These are phyloP conservation scores for Clytia hemisphaerica DNA, from an alignment of 30 jellyfish, hydroid and myxozoan species.

Conservation along the genomic window DNA sequence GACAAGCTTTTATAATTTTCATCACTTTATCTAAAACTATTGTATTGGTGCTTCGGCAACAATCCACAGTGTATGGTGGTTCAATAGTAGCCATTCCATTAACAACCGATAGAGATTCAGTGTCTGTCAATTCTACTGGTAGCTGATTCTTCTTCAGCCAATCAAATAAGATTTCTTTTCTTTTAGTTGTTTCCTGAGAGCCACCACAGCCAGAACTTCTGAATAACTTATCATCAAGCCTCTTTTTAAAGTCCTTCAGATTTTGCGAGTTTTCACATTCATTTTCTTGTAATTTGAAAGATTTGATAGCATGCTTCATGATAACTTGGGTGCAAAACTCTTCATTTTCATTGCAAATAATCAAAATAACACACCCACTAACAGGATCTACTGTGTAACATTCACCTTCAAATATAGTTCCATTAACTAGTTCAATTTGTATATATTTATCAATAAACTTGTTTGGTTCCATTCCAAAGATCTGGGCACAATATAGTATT, in stretches of 20 bases:
- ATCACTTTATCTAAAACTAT: constrained; percentile 26
- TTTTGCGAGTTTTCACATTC: neutral
- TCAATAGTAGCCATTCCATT: constrained; percentile 26
- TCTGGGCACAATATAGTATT: no score
- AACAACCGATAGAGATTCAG: constrained; percentile 16
- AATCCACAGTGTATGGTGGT: constrained; percentile 30
- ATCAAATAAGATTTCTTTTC: neutral
- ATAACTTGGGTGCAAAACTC: neutral
- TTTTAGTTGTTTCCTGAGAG: neutral
- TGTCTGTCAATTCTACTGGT: constrained; percentile 1
- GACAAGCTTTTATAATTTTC: constrained; percentile 32
- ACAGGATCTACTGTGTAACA: constrained; percentile 33
- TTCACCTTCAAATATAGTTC: constrained; percentile 7
- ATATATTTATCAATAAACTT: constrained; percentile 12
- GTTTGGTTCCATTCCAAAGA: neutral
- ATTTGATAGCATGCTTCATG: constrained; percentile 9
- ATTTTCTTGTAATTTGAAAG: neutral
- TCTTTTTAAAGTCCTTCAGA: neutral
- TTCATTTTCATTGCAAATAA: neutral
- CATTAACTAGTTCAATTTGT: neutral
- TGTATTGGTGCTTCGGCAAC: constrained; percentile 31
- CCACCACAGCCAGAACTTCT: neutral
- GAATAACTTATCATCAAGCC: neutral
- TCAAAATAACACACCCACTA: constrained; percentile 2
- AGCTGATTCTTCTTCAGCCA: constrained; percentile 19